These are phyloP conservation scores for Cynopterus brachyotis DNA, from an alignment of 2,113 vertebrate species.

Conservation along the genomic window DNA sequence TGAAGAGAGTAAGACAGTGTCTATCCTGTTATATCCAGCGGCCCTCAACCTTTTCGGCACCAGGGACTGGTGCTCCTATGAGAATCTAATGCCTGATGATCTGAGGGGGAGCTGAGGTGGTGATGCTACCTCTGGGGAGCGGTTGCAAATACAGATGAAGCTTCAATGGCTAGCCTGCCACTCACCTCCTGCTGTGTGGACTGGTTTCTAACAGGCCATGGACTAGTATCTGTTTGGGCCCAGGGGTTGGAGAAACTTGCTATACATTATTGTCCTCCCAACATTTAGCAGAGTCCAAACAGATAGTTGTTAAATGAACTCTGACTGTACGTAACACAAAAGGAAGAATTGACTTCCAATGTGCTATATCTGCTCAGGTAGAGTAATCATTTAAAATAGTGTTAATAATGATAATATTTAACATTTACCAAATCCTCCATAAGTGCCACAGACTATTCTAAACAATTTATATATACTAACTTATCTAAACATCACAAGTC, in stretches of 20 bases:
- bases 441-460: neutral
- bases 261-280: neutral
- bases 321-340: neutral
- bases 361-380: neutral
- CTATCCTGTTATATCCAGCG: neutral
- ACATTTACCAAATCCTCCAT: neutral
- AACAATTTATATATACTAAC: neutral
- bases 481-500: neutral
- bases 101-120: too few species aligned
- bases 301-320: conserved; percentile 1
- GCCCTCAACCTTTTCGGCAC: too few species aligned
- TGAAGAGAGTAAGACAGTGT: neutral
- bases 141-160: too few species aligned
- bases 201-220: too few species aligned
- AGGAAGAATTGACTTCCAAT: neutral
- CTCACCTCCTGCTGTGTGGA: too few species aligned
- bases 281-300: neutral
- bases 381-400: neutral
- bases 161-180: too few species aligned
- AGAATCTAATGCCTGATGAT: too few species aligned
- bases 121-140: too few species aligned
- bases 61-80: too few species aligned
- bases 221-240: too few species aligned
- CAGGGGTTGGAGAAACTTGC: too few species aligned
- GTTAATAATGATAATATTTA: neutral